A percentile compares a stretch with the other conserved stretches of the same genome.
These are phyloP conservation scores for Anguilla pacifica DNA, from an alignment of 2,797 vertebrate species.

Conservation along the genomic window DNA sequence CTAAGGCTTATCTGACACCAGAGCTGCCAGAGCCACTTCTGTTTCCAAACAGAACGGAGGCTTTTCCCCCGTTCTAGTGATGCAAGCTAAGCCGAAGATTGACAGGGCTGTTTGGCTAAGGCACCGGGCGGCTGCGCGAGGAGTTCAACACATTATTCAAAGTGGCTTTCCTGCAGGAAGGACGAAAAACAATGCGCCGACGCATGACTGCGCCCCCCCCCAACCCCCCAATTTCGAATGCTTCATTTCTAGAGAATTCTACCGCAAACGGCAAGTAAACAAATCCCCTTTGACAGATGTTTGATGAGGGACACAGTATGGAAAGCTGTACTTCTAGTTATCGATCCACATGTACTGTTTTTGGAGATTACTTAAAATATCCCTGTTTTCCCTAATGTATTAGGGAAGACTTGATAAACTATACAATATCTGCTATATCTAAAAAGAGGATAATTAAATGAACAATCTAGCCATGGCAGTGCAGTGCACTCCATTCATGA, in stretches of 20 bases:
- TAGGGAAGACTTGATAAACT: conserved; percentile 60
- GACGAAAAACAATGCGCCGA: conserved; percentile 48
- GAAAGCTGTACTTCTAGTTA: conserved; percentile 61
- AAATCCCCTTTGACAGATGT: conserved; percentile 64
- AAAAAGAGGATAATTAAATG: neutral
- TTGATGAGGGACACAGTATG: conserved; percentile 68
- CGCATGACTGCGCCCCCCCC: conserved; percentile 37
- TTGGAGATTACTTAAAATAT: conserved; percentile 63
- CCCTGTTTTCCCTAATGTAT: conserved; percentile 62
- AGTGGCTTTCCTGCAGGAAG: conserved; percentile 81
- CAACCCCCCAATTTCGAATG: conserved; percentile 28
- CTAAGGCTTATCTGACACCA: conserved; percentile 57
- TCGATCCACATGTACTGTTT: conserved; percentile 70
- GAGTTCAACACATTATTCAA: conserved; percentile 87
- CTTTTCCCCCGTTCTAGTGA: conserved; percentile 28
- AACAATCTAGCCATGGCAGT: neutral
- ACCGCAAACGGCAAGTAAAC: conserved; percentile 62
- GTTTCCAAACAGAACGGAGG: conserved; percentile 67
- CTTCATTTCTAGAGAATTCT: conserved; percentile 40
- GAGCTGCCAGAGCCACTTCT: conserved; percentile 63
- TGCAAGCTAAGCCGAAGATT: conserved; percentile 89
- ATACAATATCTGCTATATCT: conserved; percentile 57
- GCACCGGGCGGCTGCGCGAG: conserved; percentile 85
- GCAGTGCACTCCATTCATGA: neutral
- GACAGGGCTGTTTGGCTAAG: conserved; percentile 86